Evolutionary conservation across 2,113 vertebrate genomes (phyloP), one percentile per base, ranked within the genome.

Genomic region (Cynoglossus semilaevis): DNA sequence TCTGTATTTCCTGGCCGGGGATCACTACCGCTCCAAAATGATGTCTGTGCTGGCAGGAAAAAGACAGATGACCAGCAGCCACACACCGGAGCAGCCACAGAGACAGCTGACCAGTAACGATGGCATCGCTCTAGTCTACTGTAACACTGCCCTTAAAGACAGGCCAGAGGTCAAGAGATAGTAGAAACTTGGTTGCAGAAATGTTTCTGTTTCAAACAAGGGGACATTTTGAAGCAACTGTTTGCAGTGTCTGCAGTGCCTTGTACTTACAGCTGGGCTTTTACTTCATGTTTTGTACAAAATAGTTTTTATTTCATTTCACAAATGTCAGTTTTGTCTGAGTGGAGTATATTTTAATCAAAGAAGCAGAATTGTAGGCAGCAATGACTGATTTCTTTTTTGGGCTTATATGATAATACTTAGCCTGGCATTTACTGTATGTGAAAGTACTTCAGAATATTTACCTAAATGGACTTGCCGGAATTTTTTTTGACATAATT

Each of bases 1-100:
- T 53, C 82, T 99, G 8, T 99, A 96, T 86, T 92, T 98, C 79
- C 85, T 97, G 79, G 94, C 80, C 0, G 94, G 94, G 50, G 93
- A 96, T 75, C 93, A 90, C 40, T 96, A 94, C 66, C 89, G 93
- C 41, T 83, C 88, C 2, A 85, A 72, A 72, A 74, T 96, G 40
- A 46, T 82, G 34, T 77, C 67, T 1, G 83, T 72, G 9, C 81
- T 90, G 1, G 62, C 44, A 0, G 37, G 55, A 34, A 67, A 58
- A 0, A 12, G 53, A 41, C 69, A 41, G 35, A 50, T 1, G 0
- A 77, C 48, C 0, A 59, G 42, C 15, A 1, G 79, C 48, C 45
- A 53, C 53, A 45, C 15, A 70, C 80, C 45, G n/a, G 1, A 78
- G 72, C 62, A 37, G 19, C 58, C 80, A 2, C 82, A 74, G 8